Percentiles rank a stretch among this genome's conserved stretches.
Evolutionary conservation across 2,888 invertebrate genomes (phyloP).

Genomic region (Stenodema calcarata): DNA sequence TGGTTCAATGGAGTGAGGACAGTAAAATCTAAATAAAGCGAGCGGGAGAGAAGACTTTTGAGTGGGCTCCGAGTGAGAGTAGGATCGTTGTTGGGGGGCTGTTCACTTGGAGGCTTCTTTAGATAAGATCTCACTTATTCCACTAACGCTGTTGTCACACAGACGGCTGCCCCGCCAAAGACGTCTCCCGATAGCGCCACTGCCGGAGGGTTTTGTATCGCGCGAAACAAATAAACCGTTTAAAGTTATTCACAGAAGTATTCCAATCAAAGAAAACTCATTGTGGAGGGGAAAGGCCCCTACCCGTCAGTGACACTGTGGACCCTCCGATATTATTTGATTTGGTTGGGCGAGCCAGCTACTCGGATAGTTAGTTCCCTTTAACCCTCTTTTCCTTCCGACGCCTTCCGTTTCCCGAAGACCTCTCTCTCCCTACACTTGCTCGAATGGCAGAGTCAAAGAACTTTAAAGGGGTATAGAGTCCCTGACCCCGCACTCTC

Average conservation of each 20-base stretch:
- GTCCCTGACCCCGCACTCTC: background rate
- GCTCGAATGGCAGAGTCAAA: background rate
- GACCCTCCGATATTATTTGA: constrained; percentile 24
- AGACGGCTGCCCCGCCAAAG: background rate
- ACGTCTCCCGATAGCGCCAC: background rate
- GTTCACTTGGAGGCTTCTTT: background rate
- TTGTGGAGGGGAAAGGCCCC: background rate
- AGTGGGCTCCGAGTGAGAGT: background rate
- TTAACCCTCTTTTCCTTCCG: background rate
- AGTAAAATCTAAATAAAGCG: background rate
- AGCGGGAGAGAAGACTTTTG: background rate
- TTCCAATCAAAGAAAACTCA: constrained; percentile 36
- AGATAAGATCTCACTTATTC: background rate
- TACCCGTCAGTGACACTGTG: background rate
- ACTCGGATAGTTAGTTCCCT: constrained; percentile 1
- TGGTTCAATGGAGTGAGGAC: background rate
- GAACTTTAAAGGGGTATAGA: background rate
- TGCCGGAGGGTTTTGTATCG: background rate
- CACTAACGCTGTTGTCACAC: background rate
- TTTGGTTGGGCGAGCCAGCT: background rate
- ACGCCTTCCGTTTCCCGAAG: background rate
- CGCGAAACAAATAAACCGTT: constrained; percentile 29
- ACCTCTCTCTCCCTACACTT: background rate
- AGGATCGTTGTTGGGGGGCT: background rate
- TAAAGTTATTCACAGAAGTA: constrained; percentile 30